Base-by-base conservation (phyloP, 2,113 vertebrate species). In the Cyanistes caeruleus region DNA sequence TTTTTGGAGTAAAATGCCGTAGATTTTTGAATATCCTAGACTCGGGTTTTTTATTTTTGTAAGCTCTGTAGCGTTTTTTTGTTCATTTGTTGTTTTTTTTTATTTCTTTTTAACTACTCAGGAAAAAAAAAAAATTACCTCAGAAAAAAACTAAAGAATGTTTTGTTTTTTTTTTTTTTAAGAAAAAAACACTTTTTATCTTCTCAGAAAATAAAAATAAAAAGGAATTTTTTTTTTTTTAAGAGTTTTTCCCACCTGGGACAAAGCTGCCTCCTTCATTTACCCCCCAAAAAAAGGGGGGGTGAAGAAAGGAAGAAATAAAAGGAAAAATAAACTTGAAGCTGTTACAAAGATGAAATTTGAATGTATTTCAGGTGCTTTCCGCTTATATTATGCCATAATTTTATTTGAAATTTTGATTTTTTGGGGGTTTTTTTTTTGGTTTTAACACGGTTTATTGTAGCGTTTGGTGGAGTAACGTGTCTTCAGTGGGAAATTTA, bases 111-210 rank as follows among this genome's bases (percentile, higher is more conserved):
- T 98, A 98, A 99, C 98, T 98, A 99, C 99, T 99, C 99, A 99
- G 99, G 99, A 99, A 99, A 98, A 98, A 98, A 99, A 99, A 98
- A 98, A 98, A 98, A 98, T 99, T 99, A 99, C 98, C 99, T 99
- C 99, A 99, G 98, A 98, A 98, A 99, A 68, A 28, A 43, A 43
- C 30, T 62, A 72, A 73, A 91, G 68, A 93, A 84, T 94, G 80
- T 93, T 83, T 80, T 89, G 89, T 91, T 76, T 72, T 39, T 39
- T 39, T 39, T 37, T 37, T n/a, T n/a, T n/a, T n/a, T n/a, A n/a
- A n/a, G n/a, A 37, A 39, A 84, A 85, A 79, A 95, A 37, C 80
- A 60, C 77, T 93, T 94, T 96, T 94, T 92, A 64, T 87, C 88
- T 89, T 74, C 93, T 95, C 83, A 89, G 70, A 85, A 95, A 94